Evolutionary conservation across 2,113 vertebrate species (phyloP).

Genomic region (Chroicocephalus ridibundus): DNA sequence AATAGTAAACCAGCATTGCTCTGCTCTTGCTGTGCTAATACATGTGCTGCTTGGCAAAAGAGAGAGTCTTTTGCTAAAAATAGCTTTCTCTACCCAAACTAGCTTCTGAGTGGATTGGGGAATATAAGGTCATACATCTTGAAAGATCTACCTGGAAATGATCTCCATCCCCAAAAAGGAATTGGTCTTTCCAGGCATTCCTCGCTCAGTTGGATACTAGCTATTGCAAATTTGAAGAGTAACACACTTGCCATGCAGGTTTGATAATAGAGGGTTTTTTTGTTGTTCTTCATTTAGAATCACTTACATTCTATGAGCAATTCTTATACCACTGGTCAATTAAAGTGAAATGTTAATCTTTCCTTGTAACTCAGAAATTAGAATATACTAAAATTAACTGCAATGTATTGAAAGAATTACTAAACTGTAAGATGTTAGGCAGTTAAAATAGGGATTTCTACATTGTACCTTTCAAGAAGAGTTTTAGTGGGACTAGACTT

Average conservation of each 20-base stretch:
- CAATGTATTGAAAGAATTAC: neutral
- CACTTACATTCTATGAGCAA: neutral
- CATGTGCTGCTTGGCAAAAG: neutral
- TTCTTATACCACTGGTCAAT: neutral
- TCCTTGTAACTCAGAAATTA: neutral
- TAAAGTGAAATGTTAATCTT: neutral
- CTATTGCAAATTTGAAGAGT: neutral
- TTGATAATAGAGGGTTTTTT: neutral
- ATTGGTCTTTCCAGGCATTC: neutral
- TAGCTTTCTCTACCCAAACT: neutral
- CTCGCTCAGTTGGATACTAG: neutral
- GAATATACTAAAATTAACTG: neutral
- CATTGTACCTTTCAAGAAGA: neutral
- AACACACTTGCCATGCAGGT: neutral
- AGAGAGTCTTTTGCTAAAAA: neutral
- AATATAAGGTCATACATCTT: neutral
- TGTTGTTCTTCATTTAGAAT: neutral
- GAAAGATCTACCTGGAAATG: neutral
- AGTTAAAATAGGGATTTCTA: neutral
- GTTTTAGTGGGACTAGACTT: neutral
- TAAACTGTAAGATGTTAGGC: neutral
- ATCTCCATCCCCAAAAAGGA: neutral
- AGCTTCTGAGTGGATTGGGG: neutral
- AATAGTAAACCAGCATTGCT: neutral
- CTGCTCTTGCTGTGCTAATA: neutral